Conservation (phyloP, 2,888 invertebrate genomes). For the Eilema caniola region DNA sequence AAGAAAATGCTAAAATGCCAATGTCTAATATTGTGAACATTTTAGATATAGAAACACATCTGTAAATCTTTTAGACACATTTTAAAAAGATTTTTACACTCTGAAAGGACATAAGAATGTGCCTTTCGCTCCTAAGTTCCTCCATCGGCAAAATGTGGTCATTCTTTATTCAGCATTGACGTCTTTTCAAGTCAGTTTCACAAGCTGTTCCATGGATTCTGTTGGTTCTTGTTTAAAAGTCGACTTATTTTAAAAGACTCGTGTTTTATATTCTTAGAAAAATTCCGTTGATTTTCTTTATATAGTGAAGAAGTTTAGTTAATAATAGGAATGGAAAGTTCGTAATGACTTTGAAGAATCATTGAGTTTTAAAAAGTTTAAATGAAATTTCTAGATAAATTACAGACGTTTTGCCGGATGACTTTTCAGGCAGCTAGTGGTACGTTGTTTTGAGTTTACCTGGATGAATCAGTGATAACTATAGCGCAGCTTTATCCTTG, state of each 20-base stretch:
- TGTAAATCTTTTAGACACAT: background rate
- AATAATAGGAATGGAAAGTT: background rate
- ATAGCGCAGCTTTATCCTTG: no score
- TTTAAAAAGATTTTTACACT: slow-evolving; percentile 24
- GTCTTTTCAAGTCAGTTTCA: slow-evolving; percentile 24
- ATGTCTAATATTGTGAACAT: no score
- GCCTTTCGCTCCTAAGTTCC: slow-evolving; percentile 24
- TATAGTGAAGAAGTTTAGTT: background rate
- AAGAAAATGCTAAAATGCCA: no score
- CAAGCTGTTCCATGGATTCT: slow-evolving; percentile 34
- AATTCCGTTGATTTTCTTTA: slow-evolving; percentile 23
- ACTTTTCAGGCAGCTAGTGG: no score
- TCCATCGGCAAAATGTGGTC: slow-evolving; percentile 32
- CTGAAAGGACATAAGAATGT: slow-evolving; percentile 19
- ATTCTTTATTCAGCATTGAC: slow-evolving; percentile 42
- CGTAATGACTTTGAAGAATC: background rate
- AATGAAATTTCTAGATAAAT: background rate
- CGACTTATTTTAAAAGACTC: slow-evolving; percentile 37
- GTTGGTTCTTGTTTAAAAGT: slow-evolving; percentile 32
- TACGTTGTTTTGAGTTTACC: no score
- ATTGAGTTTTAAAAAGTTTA: background rate
- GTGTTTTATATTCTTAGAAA: slow-evolving; percentile 17
- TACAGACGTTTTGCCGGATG: no score
- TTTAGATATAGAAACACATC: background rate
- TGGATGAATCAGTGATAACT: no score